Base-by-base conservation (phyloP, 2,797 vertebrate genomes). In the Pitangus sulphuratus region DNA sequence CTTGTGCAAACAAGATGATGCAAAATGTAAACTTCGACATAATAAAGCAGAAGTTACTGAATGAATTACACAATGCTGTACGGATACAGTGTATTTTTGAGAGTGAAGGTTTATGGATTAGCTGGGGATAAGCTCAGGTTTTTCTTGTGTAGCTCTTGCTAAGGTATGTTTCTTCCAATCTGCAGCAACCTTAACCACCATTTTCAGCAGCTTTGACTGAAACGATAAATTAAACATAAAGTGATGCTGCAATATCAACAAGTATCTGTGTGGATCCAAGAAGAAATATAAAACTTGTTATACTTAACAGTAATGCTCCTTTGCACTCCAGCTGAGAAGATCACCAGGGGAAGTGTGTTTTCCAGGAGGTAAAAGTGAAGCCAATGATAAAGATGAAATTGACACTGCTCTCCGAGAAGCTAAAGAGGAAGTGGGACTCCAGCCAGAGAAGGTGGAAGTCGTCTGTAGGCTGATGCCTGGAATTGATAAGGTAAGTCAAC, bases 291-390 rank as follows among this genome's bases (percentile, higher is more conserved):
- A 54, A 53, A 45, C 3, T 77, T 45, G 11, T 25, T 42, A 6
- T 8, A 12, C 61, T 42, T 44, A 31, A 44, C n/a, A 37, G 30
- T 31, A 69, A 13, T 91, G 30, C 69, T 80, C 31, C 40, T 94
- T 93, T 84, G 30, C 37, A 81, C 80, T 89, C 26, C 84, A 99
- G 99, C 97, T 99, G 82, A 98, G 98, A 96, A 98, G 97, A 78
- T 98, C 97, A 21, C 99, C 98, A 3, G 99, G 99, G 13, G 98
- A 99, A 71, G 99, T 99, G 82, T 99, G 99, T 93, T 99, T 99
- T 95, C 99, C 99, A 1, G 99, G 99, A 40, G 99, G 99, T 26
- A 99, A 98, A 97, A 93, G 94, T 12, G 99, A 99, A 42, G 96
- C 98, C 10, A 18, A 31, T 5, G 99, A 99, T 83, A 64, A 5